These are phyloP conservation scores for Herminia tarsipennalis DNA, from an alignment of 2,888 invertebrate species.

Conservation along the genomic window DNA sequence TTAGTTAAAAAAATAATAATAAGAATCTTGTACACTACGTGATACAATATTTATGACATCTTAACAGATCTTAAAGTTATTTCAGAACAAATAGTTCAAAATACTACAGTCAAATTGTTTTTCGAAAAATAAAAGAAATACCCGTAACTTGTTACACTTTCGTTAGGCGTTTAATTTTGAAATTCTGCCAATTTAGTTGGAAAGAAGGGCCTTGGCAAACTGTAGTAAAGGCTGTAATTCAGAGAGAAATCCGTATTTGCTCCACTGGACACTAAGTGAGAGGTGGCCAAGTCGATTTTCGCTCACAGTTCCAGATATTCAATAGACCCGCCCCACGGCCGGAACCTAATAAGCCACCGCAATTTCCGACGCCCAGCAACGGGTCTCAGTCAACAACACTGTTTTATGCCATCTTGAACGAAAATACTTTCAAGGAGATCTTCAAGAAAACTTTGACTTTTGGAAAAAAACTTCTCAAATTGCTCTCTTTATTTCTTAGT, in stretches of 20 bases:
- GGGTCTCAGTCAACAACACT: slow-evolving; percentile 67
- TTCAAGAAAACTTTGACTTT: slow-evolving; percentile 33
- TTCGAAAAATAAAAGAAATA: too few relatives aligned
- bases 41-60: too few relatives aligned
- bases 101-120: too few relatives aligned
- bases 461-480: slow-evolving; percentile 23
- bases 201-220: slow-evolving; percentile 4
- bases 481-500: neutral
- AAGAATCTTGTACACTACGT: too few relatives aligned
- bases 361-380: slow-evolving; percentile 73
- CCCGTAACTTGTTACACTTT: neutral
- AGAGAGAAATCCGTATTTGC: slow-evolving; percentile 28
- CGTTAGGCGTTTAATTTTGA: too few relatives aligned
- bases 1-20: slow-evolving; percentile 25
- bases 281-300: slow-evolving; percentile 58
- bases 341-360: slow-evolving; percentile 79
- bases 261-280: slow-evolving; percentile 38
- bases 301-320: slow-evolving; percentile 58
- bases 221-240: slow-evolving; percentile 11
- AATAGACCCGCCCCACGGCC: slow-evolving; percentile 61
- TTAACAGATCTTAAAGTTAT: too few relatives aligned
- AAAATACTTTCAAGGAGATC: slow-evolving; percentile 59
- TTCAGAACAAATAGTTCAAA: too few relatives aligned
- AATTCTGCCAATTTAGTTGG: neutral
- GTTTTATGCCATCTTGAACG: slow-evolving; percentile 59